Percentiles rank a stretch among this genome's conserved stretches.
These are phyloP conservation scores for Himalopsyche japonica DNA, from an alignment of 2,888 invertebrate species.

Conservation along the genomic window DNA sequence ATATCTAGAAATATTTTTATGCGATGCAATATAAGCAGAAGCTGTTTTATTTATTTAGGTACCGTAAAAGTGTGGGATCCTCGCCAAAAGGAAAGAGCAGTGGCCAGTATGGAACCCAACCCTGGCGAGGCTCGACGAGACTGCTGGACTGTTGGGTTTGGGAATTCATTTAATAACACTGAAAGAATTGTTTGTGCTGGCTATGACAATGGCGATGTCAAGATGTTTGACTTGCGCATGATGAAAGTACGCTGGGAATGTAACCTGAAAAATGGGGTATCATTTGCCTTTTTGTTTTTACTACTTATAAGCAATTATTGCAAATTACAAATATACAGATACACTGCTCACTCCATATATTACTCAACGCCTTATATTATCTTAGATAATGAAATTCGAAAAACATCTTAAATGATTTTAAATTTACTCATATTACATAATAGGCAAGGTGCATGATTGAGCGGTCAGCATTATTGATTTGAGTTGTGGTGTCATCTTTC, in stretches of 20 bases:
- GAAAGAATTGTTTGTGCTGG: slow-evolving; percentile 89
- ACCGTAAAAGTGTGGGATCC: slow-evolving; percentile 95
- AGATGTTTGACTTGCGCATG: slow-evolving; percentile 86
- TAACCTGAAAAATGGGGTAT: slow-evolving; percentile 86
- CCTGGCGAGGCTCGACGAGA: slow-evolving; percentile 74
- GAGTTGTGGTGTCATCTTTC: too few species aligned
- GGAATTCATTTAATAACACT: slow-evolving; percentile 83
- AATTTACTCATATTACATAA: too few species aligned
- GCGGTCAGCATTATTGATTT: too few species aligned
- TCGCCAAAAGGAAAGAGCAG: slow-evolving; percentile 84
- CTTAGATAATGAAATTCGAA: too few species aligned
- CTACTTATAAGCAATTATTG: too few species aligned
- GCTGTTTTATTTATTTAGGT: slow-evolving; percentile 52
- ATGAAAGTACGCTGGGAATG: slow-evolving; percentile 89
- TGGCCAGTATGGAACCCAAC: slow-evolving; percentile 83
- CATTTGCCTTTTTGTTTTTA: background rate
- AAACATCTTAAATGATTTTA: too few species aligned
- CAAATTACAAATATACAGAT: too few species aligned
- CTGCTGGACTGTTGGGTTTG: slow-evolving; percentile 94
- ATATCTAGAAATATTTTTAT: too few species aligned
- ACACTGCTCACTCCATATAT: too few species aligned
- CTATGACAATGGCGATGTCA: slow-evolving; percentile 95
- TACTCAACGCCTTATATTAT: too few species aligned
- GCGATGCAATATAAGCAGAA: too few species aligned
- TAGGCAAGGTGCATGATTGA: too few species aligned